These are phyloP conservation scores for Acanthosoma haemorrhoidale DNA, from an alignment of 2,888 invertebrate genomes.

Conservation along the genomic window DNA sequence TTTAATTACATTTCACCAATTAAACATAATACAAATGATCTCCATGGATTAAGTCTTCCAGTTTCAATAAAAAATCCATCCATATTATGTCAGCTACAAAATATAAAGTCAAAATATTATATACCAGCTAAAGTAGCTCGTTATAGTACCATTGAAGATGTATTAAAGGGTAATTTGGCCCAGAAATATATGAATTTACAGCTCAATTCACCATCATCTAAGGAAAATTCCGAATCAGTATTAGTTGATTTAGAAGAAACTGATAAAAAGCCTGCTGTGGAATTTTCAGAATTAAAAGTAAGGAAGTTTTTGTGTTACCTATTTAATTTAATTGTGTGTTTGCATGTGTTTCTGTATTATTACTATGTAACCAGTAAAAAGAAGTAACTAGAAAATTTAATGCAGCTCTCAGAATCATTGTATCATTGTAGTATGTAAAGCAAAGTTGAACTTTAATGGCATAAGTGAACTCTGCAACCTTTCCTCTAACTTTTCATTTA, in stretches of 20 bases:
- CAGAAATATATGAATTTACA: neutral
- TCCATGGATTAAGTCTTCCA: constrained; percentile 31
- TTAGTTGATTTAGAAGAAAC: neutral
- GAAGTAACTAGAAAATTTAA: too few species aligned
- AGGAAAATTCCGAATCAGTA: constrained; percentile 13
- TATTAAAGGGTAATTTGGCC: neutral
- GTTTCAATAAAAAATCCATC: constrained; percentile 36
- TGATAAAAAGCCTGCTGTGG: neutral
- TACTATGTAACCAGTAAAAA: too few species aligned
- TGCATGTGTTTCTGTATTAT: neutral
- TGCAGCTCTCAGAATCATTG: too few species aligned
- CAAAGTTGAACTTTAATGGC: too few species aligned
- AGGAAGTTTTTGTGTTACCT: neutral
- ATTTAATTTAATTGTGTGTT: neutral
- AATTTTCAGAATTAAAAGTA: constrained; percentile 5
- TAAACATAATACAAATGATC: constrained; percentile 1
- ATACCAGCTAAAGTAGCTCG: neutral
- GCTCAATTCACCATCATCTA: neutral
- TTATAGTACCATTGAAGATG: neutral
- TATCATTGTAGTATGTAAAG: too few species aligned
- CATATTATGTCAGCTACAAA: constrained; percentile 27
- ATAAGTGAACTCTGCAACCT: too few species aligned
- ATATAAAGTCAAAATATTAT: constrained; percentile 16
- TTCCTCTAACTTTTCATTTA: too few species aligned
- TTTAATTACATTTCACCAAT: neutral